Percentiles rank a stretch among this genome's conserved stretches.
phyloP scores from a whole-genome alignment of 2,797 vertebrate genomes.

The Coreius guichenoti region DNA sequence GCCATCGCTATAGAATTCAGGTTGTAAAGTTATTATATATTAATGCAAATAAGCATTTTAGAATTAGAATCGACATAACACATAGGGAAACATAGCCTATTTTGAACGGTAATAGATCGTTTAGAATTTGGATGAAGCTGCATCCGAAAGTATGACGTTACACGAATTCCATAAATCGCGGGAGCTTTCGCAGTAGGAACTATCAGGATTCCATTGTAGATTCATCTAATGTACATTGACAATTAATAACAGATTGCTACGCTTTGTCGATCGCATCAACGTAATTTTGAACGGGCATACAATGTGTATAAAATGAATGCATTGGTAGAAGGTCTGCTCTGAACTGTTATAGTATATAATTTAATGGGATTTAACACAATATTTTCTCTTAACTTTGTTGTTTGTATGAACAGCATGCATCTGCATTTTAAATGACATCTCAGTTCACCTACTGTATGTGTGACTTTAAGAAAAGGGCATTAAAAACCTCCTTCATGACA shows the following conservation, averaged over 20 bases:
- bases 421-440: conserved; percentile 14
- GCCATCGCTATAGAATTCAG: not conserved
- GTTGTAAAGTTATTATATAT: conserved; percentile 7
- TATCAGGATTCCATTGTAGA: not conserved
- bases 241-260: not conserved
- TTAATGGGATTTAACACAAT: not conserved
- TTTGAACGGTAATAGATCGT: not conserved
- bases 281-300: not conserved
- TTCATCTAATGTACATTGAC: not conserved
- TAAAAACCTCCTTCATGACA: not conserved
- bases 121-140: conserved; percentile 20
- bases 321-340: not conserved
- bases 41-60: not conserved
- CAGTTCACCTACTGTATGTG: not conserved
- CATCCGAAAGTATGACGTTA: conserved; percentile 21
- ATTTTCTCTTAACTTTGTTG: not conserved
- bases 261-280: not conserved
- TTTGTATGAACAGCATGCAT: conserved; percentile 19
- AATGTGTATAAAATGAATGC: conserved; percentile 1
- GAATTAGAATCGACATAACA: not conserved
- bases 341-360: not conserved
- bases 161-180: conserved; percentile 1
- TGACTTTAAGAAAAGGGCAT: conserved; percentile 5
- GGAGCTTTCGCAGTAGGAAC: no score
- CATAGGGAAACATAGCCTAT: not conserved